phyloP scores from a whole-genome alignment of 2,113 vertebrate species.

The Hassar affinis region DNA sequence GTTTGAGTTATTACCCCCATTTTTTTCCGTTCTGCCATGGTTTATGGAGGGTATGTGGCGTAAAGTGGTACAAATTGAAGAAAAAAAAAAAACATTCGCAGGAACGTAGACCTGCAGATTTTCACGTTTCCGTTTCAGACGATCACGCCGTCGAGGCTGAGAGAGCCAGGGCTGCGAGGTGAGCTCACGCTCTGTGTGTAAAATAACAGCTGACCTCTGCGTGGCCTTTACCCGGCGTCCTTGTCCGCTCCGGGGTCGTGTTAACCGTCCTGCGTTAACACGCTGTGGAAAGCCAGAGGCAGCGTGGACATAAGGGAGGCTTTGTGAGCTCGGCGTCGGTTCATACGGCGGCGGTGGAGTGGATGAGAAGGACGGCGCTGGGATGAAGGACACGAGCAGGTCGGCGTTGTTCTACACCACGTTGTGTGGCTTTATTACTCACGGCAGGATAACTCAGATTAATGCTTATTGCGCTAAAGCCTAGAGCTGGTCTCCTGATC shows the following conservation, averaged over 20 bases:
- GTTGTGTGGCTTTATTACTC: slow-evolving; percentile 8
- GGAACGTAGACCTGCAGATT: slow-evolving; percentile 25
- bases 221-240: not conserved
- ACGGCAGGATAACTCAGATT: slow-evolving; percentile 8
- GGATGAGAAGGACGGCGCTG: not conserved
- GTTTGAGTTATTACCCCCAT: slow-evolving; percentile 61
- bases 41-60: slow-evolving; percentile 20
- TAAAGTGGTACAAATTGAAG: slow-evolving; percentile 46
- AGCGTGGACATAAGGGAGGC: slow-evolving; percentile 21
- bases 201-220: slow-evolving; percentile 40
- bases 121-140: slow-evolving; percentile 25
- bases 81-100: slow-evolving; percentile 32
- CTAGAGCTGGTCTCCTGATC: not conserved
- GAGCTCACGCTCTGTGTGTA: slow-evolving; percentile 25
- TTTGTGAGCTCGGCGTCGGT: not conserved
- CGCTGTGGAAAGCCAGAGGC: slow-evolving; percentile 4
- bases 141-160: slow-evolving; percentile 21
- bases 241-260: slow-evolving; percentile 1
- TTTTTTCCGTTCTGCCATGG: slow-evolving; percentile 3
- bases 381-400: slow-evolving; percentile 7
- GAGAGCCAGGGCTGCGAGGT: slow-evolving; percentile 34
- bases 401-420: not conserved
- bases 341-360: not conserved
- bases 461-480: not conserved
- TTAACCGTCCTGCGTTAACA: slow-evolving; percentile 2